Evolutionary conservation across 2,113 vertebrate genomes (phyloP).

Genomic region (Neolamprologus toae): DNA sequence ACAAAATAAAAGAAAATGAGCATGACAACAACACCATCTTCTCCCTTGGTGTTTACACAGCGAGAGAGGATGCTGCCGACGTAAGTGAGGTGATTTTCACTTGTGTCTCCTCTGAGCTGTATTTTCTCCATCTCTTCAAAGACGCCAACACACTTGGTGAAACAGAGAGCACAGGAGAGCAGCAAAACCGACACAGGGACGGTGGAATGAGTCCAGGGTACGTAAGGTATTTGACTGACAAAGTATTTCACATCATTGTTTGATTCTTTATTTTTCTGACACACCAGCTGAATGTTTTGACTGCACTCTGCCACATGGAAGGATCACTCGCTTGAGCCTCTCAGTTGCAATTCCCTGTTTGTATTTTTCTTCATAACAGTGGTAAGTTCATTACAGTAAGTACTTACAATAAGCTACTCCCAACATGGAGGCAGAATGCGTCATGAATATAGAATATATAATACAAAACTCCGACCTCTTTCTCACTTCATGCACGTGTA

Average conservation of each 20-base stretch:
- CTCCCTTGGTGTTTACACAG: neutral
- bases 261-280: neutral
- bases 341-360: neutral
- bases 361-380: neutral
- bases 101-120: neutral
- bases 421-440: neutral
- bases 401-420: neutral
- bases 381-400: neutral
- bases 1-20: neutral
- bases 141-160: neutral
- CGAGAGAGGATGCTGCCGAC: neutral
- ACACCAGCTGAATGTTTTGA: neutral
- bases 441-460: neutral
- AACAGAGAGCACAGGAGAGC: neutral
- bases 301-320: neutral
- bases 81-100: neutral
- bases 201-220: neutral
- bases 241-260: neutral
- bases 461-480: neutral
- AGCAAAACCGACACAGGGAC: neutral
- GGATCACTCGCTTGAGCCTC: fast-evolving
- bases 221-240: neutral
- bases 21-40: neutral
- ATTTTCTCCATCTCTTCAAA: neutral
- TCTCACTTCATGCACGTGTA: neutral